These are phyloP conservation scores for Polyommatus icarus DNA, from an alignment of 2,888 invertebrate species.

Conservation along the genomic window DNA sequence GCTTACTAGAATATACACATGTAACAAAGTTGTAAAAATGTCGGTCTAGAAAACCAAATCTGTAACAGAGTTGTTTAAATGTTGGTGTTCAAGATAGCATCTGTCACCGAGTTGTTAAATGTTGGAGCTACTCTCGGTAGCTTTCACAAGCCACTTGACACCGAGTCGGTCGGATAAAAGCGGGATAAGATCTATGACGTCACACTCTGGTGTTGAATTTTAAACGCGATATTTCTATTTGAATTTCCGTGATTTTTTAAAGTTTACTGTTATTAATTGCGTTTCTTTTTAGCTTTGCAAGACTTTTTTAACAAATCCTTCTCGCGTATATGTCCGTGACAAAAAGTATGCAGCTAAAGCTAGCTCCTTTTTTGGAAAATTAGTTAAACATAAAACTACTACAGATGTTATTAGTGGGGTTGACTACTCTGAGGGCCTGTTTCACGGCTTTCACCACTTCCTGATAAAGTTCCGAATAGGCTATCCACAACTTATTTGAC, in stretches of 20 bases:
- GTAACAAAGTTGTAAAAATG: too few species aligned
- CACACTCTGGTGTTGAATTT: not conserved
- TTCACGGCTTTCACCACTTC: too few species aligned
- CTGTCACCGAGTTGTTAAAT: not conserved
- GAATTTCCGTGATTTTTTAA: not conserved
- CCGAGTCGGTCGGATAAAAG: constrained; percentile 4
- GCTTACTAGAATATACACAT: too few species aligned
- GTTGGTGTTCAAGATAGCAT: not conserved
- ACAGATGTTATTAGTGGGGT: too few species aligned
- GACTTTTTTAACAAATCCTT: not conserved
- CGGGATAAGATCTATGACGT: constrained; percentile 19
- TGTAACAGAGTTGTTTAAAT: not conserved
- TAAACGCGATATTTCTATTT: not conserved
- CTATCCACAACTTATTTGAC: too few species aligned
- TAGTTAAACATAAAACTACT: too few species aligned
- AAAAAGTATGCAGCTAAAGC: too few species aligned
- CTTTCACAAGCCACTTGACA: constrained; percentile 15
- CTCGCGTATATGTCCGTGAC: too few species aligned
- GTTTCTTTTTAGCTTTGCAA: not conserved
- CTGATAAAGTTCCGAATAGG: too few species aligned
- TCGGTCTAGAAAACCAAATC: too few species aligned
- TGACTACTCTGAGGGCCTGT: too few species aligned
- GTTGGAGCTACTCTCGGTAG: not conserved
- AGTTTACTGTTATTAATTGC: not conserved
- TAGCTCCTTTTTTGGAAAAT: too few species aligned